phyloP scores from a whole-genome alignment of 2,113 vertebrate genomes.

The Paratilapia polleni region DNA sequence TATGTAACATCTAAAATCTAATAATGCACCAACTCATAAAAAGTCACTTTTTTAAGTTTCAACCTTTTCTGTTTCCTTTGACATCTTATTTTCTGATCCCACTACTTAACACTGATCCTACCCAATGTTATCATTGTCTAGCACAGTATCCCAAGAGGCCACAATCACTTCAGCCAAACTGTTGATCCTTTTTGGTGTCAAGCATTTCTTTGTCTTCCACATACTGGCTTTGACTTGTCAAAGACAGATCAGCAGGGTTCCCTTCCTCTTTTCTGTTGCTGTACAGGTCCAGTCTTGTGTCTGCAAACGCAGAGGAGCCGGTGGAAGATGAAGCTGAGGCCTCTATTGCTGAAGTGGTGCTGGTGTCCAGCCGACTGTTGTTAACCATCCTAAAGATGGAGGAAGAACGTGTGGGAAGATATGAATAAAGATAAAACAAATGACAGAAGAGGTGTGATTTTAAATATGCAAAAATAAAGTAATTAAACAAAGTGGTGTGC shows the following conservation, averaged over 20 bases:
- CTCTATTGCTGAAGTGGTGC: slow-evolving; percentile 63
- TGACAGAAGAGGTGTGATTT: background rate
- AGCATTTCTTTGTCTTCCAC: slow-evolving; percentile 71
- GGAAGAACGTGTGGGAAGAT: background rate
- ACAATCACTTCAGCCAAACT: slow-evolving; percentile 62
- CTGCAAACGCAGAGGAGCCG: slow-evolving; percentile 52
- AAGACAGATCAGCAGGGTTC: slow-evolving; percentile 60
- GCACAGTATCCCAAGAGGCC: slow-evolving; percentile 51
- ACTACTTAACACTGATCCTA: slow-evolving; percentile 43
- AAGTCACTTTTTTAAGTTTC: slow-evolving; percentile 61
- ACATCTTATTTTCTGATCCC: slow-evolving; percentile 61
- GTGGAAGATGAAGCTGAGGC: slow-evolving; percentile 63
- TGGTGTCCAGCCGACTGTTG: slow-evolving; percentile 70
- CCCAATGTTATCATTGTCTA: slow-evolving; percentile 32
- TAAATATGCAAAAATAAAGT: background rate
- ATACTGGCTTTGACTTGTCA: slow-evolving; percentile 59
- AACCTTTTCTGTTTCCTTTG: slow-evolving; percentile 55
- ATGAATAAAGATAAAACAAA: background rate
- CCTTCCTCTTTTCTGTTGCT: slow-evolving; percentile 54
- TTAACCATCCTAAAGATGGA: slow-evolving; percentile 84
- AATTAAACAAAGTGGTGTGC: background rate
- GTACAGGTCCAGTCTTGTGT: slow-evolving; percentile 67
- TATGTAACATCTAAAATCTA: slow-evolving; percentile 80
- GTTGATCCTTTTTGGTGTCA: slow-evolving; percentile 80
- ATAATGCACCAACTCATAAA: slow-evolving; percentile 69